Evolutionary conservation across 2,888 invertebrate genomes (phyloP), one percentile per base, ranked within the genome.

Genomic region (Cataglyphis rosenhaueri): DNA sequence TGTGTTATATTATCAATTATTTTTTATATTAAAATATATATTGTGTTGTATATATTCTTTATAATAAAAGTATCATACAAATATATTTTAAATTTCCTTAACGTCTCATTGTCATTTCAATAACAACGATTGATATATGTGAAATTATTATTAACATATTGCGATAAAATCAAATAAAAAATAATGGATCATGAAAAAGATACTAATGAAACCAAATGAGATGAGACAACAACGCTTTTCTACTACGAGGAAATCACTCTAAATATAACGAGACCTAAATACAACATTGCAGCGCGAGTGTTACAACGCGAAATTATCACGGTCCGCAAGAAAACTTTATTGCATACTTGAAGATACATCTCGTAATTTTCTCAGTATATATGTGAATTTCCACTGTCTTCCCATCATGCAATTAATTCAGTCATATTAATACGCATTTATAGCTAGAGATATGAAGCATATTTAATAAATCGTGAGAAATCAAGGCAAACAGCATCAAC

Each of bases 181-280:
- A 83, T 85, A 85, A 81, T 57, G 52, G 29, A 29, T 41, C 62
- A 55, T 41, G 78, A 81, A 57, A 52, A 18, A 70, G 62, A 44
- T 25, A 70, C 74, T 74, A 81, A 84, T 55, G 73, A 65, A 52
- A 21, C 18, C 52, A 59, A 55, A 62, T 9, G 38, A 61, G 35
- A 52, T 52, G 68, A 74, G 74, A 76, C 81, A 81, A 21, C 21
- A 86, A 83, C 82, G 82, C 78, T 84, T 83, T 62, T 83, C 81
- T 82, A 79, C 71, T 82, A 52, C 78, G 75, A 65, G 84, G 66
- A 85, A 78, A 74, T 32, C 29, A 57, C 25, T 84, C 90, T 90
- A 90, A 88, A 89, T 90, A 86, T 90, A 90, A 85, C 86, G 82
- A 82, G 86, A 89, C 82, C 89, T 84, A 86, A 85, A 90, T 90